phyloP scores from a whole-genome alignment of 2,113 vertebrate genomes.

The Atherinomorus stipes region DNA sequence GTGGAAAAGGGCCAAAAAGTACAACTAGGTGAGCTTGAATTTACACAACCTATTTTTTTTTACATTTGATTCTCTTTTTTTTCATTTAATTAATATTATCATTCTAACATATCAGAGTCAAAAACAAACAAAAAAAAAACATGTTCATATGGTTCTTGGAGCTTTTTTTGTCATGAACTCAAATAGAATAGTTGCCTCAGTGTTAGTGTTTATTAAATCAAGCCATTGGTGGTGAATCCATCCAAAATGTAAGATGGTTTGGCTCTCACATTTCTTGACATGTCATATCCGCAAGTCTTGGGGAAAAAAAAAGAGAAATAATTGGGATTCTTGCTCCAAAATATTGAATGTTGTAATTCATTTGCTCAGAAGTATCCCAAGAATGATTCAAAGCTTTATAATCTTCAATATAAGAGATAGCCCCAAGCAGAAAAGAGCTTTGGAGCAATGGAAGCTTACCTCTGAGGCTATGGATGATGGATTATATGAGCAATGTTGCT shows the following conservation, averaged over 20 bases:
- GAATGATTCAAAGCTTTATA: slow-evolving; percentile 54
- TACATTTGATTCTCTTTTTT: too few species aligned
- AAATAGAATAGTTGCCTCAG: neutral
- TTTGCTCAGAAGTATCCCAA: slow-evolving; percentile 1
- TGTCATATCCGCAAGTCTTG: neutral
- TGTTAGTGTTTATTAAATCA: slow-evolving; percentile 2
- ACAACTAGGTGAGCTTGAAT: too few species aligned
- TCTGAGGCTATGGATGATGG: slow-evolving; percentile 48
- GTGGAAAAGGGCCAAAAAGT: too few species aligned
- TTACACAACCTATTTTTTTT: too few species aligned
- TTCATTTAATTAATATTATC: too few species aligned
- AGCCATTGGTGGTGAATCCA: neutral
- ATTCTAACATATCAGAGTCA: too few species aligned
- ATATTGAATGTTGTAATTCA: neutral
- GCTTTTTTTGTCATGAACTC: neutral
- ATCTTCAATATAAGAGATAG: slow-evolving; percentile 34
- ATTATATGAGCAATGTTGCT: slow-evolving; percentile 55
- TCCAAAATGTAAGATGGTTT: neutral
- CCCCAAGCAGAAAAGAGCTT: slow-evolving; percentile 31
- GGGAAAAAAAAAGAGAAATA: neutral
- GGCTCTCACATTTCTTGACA: neutral
- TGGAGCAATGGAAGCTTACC: slow-evolving; percentile 37
- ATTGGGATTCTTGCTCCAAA: neutral
- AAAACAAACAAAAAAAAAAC: too few species aligned
- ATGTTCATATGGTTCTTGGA: too few species aligned